Base-by-base conservation (phyloP, 2,888 invertebrate genomes). In the Neoaliturus tenellus region DNA sequence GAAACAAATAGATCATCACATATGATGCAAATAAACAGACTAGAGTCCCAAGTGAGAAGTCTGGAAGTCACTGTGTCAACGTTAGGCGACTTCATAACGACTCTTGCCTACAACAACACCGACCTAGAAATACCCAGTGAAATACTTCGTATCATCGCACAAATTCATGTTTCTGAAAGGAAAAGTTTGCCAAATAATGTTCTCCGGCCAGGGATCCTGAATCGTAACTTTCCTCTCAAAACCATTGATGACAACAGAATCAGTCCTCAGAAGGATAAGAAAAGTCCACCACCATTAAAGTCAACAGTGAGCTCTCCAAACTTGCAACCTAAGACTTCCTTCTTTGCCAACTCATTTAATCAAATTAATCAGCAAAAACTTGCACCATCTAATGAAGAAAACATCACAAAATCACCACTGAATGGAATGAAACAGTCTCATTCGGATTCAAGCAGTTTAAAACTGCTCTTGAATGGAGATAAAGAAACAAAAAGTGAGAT, bases 41-140 rank as follows among this genome's bases (percentile, higher is more conserved):
- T 96, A 0, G 96, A 97, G 89, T 92, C 94, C 1, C 94, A 95
- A 85, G 95, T 94, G 88, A 94, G 96, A 88, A 92, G 93, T 0
- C 89, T 96, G 85, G 96, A 97, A 89, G 94, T 96, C 12, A 96
- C 96, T 0, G 93, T 97, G 0, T 92, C 93, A 0, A 92, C 95
- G 0, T 91, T 97, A 5, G 96, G 95, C 3, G 92, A 94, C 1
- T 96, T 94, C 89, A 93, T 97, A n/a, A 93, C 94, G 6, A 93
- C 93, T 4, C 89, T 96, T 80, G 92, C 94, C 28, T 94, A 94
- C 51, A 92, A 92, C 20, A 93, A 93, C 81, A 92, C 93, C 55
- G 93, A 94, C 58, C 90, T 94, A 17, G 96, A 96, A 78, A 91
- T 96, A 73, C 96, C 96, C 0, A 91, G 93, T 0, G 96, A 97